Percentiles rank a stretch among this genome's conserved stretches.
These are phyloP conservation scores for Amorpha juglandis DNA, from an alignment of 2,888 invertebrate species.

Conservation along the genomic window DNA sequence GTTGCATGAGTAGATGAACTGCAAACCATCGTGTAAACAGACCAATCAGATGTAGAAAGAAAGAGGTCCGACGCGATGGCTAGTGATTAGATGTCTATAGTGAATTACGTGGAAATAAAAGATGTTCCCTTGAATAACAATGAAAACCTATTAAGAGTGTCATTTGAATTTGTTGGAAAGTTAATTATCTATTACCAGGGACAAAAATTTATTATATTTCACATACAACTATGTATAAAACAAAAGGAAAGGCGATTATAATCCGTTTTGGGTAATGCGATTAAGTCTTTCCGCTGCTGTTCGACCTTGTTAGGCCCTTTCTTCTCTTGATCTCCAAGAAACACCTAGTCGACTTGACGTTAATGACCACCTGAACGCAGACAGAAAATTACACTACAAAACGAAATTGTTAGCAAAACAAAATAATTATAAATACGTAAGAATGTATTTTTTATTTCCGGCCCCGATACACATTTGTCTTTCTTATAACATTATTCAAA, in stretches of 20 bases:
- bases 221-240: slow-evolving; percentile 23
- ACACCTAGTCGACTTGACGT: too few relatives aligned
- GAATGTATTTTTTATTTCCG: too few relatives aligned
- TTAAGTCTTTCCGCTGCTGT: too few relatives aligned
- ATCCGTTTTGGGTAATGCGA: background rate
- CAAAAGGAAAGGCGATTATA: slow-evolving; percentile 28
- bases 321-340: too few relatives aligned
- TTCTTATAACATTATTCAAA: too few relatives aligned
- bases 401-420: background rate
- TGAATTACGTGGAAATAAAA: slow-evolving; percentile 3
- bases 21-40: too few relatives aligned
- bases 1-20: background rate
- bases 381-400: background rate
- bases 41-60: background rate
- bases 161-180: slow-evolving; percentile 14
- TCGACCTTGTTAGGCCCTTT: too few relatives aligned
- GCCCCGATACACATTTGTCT: too few relatives aligned
- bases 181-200: slow-evolving; percentile 19
- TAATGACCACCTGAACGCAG: too few relatives aligned
- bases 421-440: background rate
- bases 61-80: background rate
- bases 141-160: slow-evolving; percentile 24
- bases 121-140: background rate
- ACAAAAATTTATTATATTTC: slow-evolving; percentile 31
- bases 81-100: background rate